Evolutionary conservation across 2,113 vertebrate species (phyloP), one percentile per base, ranked within the genome.

Genomic region (Siphamia tubifer): DNA sequence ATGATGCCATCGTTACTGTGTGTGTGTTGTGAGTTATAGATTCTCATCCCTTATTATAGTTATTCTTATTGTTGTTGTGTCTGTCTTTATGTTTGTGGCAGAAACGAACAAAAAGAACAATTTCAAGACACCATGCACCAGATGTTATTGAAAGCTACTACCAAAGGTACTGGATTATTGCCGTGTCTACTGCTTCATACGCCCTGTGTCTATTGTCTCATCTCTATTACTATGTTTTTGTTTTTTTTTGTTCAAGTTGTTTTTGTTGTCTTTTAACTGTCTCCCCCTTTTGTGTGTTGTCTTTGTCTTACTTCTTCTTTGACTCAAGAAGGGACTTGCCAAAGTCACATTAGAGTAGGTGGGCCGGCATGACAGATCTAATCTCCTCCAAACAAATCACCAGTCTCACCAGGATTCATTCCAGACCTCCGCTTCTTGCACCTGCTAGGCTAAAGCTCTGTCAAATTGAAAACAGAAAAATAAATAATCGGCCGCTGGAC

Each of bases 101-200:
- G 97, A 99, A 99, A 92, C 91, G 96, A 74, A 96, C 94, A 83
- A 99, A 97, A 91, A 96, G 92, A 87, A 97, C 94, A 44, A 88
- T 96, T 81, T 92, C 82, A 56, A 95, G 93, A 63, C 96, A 97
- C 88, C 96, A 96, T 56, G 87, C 92, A 60, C 85, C 90, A 21
- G 96, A 97, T 72, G 92, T 93, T 27, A 90, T 94, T 28, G 94
- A 96, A 91, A 89, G 66, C 88, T 93, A 97, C 82, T 98, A 96
- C 83, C 92, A 94, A 87, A 96, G 95, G 97, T 98, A 93, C 47
- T 83, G 25, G 70, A 63, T 61, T 74, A 61, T 38, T n/a, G n/a
- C n/a, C n/a, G n/a, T 15, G 20, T 54, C 24, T 13, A 43, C 12
- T 63, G 28, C 47, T 17, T 24, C 2, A 9, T n/a, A 12, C 24